Base-by-base conservation (phyloP, 2,113 vertebrate species). In the Numenius arquata region DNA sequence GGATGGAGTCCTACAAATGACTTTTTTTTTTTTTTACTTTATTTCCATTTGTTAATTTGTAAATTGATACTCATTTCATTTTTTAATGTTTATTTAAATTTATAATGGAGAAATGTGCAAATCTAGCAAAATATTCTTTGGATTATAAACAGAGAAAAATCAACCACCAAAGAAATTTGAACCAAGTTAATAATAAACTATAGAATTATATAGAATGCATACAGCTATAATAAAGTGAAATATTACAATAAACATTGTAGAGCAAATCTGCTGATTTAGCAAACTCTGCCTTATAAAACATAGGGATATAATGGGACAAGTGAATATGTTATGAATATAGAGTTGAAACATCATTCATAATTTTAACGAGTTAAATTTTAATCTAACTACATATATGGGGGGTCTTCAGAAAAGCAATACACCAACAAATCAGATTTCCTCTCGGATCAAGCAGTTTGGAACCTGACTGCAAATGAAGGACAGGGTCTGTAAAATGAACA, bases 71-170 rank as follows among this genome's bases (percentile, higher is more conserved):
- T 88, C 4, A n/a, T 90, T 87, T 85, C 14, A 77, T 89, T 82
- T 88, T 93, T 70, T 38, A 76, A 92, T 85, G 83, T 85, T 94
- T 87, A 92, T 97, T 97, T 95, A 89, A 96, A 97, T 97, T 97
- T 97, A 96, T 95, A 81, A 89, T 97, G 97, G 96, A 97, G 89
- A 96, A 96, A 96, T 97, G 97, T 98, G 97, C 97, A 98, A 98
- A 98, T 97, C 95, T 98, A 98, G 97, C 97, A 98, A 98, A 98
- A 97, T 98, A 97, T 93, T 98, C 98, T 98, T 98, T 98, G 98
- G 98, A 97, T 97, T 98, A 97, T 96, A 97, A 98, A 98, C 94
- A 96, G 86, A 92, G 96, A 95, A 95, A 97, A 96, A 97, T 93
- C 89, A 98, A 96, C 95, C 85, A 95, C 78, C 85, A 95, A 96